Base-by-base conservation (phyloP, 2,888 invertebrate genomes). In the Ctenicera cuprea region DNA sequence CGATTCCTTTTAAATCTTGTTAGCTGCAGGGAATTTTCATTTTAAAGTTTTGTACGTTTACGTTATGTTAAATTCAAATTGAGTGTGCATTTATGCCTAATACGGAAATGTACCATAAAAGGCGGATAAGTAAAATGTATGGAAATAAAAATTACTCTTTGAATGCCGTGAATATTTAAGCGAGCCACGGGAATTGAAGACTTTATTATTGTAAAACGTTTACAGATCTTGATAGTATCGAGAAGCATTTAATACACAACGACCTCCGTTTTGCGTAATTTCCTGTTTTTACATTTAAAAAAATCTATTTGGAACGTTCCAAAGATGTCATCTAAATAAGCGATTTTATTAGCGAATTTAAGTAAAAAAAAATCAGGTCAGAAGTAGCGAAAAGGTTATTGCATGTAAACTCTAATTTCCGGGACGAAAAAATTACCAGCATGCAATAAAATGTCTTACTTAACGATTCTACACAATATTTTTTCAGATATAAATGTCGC, bases 31-130 rank as follows among this genome's bases (percentile, higher is more conserved):
- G 37, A 61, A 61, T 61, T 22, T 48, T 18, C 61, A 16, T 57
- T 3, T 57, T n/a, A 30, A 22, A 61, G 61, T 61, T 61, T 61
- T 61, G 61, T 61, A 61, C 38, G 37, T 61, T 61, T 38, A 41
- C 48, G 37, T 37, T 61, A 38, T 61, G 37, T 61, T 61, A 37
- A 61, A 61, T 38, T 38, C 37, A 41, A 61, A 61, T 41, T 61
- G 61, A 61, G 41, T 30, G 18, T n/a, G 38, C 37, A 41, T 61
- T 45, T 41, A 41, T 38, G 4, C 61, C 61, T 61, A 38, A 61
- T 61, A 61, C 12, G 61, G 61, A 4, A n/a, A 41, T 57, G 16
- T 22, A 1, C 61, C 61, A 41, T 38, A 61, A 61, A 61, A 20
- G 61, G 38, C 3, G 30, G 14, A 61, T 61, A 41, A 38, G n/a